These are phyloP conservation scores for Amphiprion ocellaris DNA, from an alignment of 2,113 vertebrate species.

Conservation along the genomic window DNA sequence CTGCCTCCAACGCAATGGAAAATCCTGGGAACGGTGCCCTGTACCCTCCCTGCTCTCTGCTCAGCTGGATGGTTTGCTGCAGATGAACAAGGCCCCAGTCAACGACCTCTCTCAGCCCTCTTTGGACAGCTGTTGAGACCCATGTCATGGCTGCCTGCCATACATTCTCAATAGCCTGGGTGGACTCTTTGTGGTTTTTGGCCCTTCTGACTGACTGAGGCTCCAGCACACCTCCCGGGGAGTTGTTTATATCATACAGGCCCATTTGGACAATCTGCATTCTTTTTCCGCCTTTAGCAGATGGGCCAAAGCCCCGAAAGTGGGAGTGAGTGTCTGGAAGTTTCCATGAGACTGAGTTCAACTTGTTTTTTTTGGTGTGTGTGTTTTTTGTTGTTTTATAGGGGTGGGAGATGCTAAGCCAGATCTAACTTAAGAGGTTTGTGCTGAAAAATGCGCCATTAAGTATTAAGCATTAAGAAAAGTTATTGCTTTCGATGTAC, in stretches of 20 bases:
- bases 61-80: constrained; percentile 38
- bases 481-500: constrained; percentile 45
- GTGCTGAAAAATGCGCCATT: constrained; percentile 37
- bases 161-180: constrained; percentile 52
- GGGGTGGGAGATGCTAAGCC: constrained; percentile 2
- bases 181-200: constrained; percentile 67
- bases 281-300: constrained; percentile 8
- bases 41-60: constrained; percentile 30
- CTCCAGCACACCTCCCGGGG: constrained; percentile 55
- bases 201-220: constrained; percentile 51
- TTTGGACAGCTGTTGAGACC: constrained; percentile 66
- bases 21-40: constrained; percentile 51
- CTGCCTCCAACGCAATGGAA: constrained; percentile 30
- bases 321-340: constrained; percentile 35
- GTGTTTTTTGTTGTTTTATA: not conserved
- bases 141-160: constrained; percentile 65
- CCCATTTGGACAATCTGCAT: constrained; percentile 62
- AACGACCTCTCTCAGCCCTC: constrained; percentile 64
- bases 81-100: constrained; percentile 55
- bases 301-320: constrained; percentile 24
- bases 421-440: constrained; percentile 25
- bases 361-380: constrained; percentile 1
- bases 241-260: constrained; percentile 56
- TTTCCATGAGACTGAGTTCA: constrained; percentile 50
- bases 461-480: constrained; percentile 21